Percentiles rank a stretch among this genome's conserved stretches.
Evolutionary conservation across 2,888 invertebrate species (phyloP).

Genomic region (Apamea crenata): DNA sequence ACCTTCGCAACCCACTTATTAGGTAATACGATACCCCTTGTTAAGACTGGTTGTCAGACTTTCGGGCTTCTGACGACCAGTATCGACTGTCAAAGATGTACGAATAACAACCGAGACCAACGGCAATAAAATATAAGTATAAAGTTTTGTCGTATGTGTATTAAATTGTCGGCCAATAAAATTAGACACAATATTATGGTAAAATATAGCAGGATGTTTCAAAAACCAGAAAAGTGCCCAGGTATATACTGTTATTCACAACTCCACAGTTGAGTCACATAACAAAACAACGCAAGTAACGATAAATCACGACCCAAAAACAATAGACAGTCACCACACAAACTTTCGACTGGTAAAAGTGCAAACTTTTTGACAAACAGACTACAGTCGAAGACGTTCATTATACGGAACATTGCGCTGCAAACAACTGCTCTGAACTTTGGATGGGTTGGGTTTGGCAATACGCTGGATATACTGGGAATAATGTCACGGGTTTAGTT

Average conservation of each 20-base stretch:
- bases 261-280: constrained; percentile 8
- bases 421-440: constrained; percentile 60
- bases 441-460: constrained; percentile 20
- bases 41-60: no score
- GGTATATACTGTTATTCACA: not conserved
- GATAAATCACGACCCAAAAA: constrained; percentile 59
- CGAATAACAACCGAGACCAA: no score
- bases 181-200: no score
- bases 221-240: not conserved
- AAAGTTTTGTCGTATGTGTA: no score
- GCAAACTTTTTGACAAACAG: constrained; percentile 65
- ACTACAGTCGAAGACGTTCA: constrained; percentile 57
- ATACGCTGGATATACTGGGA: constrained; percentile 19
- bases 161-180: no score
- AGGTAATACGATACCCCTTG: no score
- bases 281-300: constrained; percentile 37
- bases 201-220: not conserved
- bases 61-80: no score
- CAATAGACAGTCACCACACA: constrained; percentile 39
- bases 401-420: constrained; percentile 58
- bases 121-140: no score
- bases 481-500: not conserved
- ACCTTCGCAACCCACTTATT: no score
- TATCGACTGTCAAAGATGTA: no score
- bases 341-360: constrained; percentile 53